phyloP scores from a whole-genome alignment of 64 coral and sea anemone genomes.

The Acropora tenuis region DNA sequence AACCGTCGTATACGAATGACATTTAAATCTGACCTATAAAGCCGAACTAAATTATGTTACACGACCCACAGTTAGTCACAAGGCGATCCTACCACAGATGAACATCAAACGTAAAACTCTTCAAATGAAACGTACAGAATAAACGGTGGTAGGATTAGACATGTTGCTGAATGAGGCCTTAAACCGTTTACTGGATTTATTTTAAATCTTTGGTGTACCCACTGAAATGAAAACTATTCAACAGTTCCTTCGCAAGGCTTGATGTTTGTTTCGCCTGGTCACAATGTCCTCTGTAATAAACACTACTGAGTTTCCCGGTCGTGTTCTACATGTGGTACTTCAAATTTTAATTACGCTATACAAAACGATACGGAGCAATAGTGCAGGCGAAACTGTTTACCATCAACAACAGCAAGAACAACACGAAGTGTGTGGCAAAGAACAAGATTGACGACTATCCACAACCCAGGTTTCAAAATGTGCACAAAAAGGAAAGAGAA shows the following conservation, averaged over 20 bases:
- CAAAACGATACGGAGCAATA: background rate
- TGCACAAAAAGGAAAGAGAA: no score
- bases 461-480: background rate
- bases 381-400: no score
- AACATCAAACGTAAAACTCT: background rate
- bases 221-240: background rate
- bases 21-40: background rate
- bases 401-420: no score
- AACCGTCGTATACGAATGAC: background rate
- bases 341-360: background rate
- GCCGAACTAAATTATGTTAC: background rate
- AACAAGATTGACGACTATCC: background rate
- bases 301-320: background rate
- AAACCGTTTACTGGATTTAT: no score
- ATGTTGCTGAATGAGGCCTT: no score
- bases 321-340: background rate
- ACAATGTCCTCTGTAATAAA: background rate
- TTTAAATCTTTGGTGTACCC: background rate
- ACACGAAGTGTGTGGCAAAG: no score
- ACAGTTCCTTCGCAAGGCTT: background rate
- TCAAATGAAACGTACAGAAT: background rate
- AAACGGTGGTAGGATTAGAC: background rate
- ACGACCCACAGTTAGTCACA: no score
- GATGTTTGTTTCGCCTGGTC: background rate
- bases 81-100: no score